Conservation (phyloP, 2,113 vertebrate genomes). For the Acrocephalus kingi region DNA sequence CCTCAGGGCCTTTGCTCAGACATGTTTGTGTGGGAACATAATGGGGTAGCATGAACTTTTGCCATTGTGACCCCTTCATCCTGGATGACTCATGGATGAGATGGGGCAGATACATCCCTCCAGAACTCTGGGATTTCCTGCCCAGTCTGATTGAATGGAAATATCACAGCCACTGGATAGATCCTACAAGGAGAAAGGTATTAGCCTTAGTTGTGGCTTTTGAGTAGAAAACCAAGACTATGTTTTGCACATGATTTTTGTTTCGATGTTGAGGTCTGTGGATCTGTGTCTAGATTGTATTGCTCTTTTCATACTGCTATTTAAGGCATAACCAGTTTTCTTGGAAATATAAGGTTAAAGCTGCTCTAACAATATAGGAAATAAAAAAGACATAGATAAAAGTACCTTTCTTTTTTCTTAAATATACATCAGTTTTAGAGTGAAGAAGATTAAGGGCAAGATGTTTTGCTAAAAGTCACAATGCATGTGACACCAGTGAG, state of each 20-base stretch:
- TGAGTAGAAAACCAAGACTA: background rate
- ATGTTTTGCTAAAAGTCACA: background rate
- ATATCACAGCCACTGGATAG: background rate
- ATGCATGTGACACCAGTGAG: background rate
- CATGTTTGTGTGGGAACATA: background rate
- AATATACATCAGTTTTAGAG: background rate
- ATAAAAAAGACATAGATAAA: background rate
- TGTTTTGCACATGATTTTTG: background rate
- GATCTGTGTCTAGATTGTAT: background rate
- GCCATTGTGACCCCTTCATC: slow-evolving; percentile 28
- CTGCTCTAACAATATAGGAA: background rate
- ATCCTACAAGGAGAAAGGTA: background rate
- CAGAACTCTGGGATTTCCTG: slow-evolving; percentile 39
- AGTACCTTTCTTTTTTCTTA: background rate
- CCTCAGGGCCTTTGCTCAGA: background rate
- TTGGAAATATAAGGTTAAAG: background rate
- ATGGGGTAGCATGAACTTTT: background rate
- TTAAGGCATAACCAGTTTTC: background rate
- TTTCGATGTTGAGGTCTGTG: background rate
- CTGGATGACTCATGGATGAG: slow-evolving; percentile 40
- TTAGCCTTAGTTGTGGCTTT: background rate
- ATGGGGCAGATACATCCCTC: slow-evolving; percentile 10
- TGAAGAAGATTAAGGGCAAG: background rate
- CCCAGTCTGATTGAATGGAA: accelerated
- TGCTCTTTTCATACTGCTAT: background rate